These are phyloP conservation scores for Cephus pygmeus DNA, from an alignment of 2,888 invertebrate species.

Conservation along the genomic window DNA sequence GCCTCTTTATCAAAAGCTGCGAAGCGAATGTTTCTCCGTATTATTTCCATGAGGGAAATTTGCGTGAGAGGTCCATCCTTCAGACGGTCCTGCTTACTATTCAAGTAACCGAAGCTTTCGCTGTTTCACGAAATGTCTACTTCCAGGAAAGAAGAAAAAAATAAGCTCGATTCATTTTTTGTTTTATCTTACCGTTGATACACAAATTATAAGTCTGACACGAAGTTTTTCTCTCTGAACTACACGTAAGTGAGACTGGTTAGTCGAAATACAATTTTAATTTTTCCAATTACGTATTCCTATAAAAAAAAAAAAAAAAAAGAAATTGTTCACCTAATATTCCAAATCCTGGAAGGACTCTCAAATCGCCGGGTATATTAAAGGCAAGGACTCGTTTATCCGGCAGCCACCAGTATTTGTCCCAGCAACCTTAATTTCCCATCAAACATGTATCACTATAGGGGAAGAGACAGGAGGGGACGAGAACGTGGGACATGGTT, in stretches of 20 bases:
- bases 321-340: not conserved
- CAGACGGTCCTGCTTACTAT: not conserved
- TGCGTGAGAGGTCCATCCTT: slow-evolving; percentile 19
- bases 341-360: not conserved
- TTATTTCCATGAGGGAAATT: slow-evolving; percentile 38
- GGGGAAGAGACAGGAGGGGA: slow-evolving; percentile 25
- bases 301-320: too few species aligned
- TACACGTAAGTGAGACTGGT: too few species aligned
- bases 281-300: too few species aligned
- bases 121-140: too few species aligned
- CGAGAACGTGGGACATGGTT: slow-evolving; percentile 11
- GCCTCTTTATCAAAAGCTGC: not conserved
- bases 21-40: slow-evolving; percentile 34
- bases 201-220: too few species aligned
- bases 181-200: too few species aligned
- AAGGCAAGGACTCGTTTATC: not conserved
- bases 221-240: too few species aligned
- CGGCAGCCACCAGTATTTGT: not conserved
- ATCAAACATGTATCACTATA: slow-evolving; percentile 4
- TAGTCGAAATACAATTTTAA: too few species aligned
- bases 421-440: slow-evolving; percentile 7
- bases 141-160: not conserved
- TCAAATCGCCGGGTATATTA: not conserved
- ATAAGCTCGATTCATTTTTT: too few species aligned
- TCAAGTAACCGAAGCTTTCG: not conserved